Evolutionary conservation across 35 echinoderm and acorn worm species (phyloP), one percentile per base, ranked within the genome.

Genomic region (Diadema setosum): DNA sequence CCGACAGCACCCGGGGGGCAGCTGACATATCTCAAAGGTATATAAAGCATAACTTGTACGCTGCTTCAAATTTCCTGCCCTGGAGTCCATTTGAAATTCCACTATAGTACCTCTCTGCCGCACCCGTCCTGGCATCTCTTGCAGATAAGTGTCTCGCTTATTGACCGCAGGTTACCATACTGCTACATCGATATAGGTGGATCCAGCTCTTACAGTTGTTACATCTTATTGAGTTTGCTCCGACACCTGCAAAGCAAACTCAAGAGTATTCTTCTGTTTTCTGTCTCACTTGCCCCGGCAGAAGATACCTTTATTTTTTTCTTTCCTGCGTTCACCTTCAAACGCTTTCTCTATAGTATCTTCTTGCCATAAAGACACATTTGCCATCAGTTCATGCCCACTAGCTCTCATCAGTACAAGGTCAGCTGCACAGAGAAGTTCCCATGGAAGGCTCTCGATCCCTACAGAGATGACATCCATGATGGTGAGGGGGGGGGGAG

Each of bases 321-420:
- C 84, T 86, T 86, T 60, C 56, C 55, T 4, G 58, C 37, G 42
- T 86, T 86, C 24, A 86, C 58, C 59, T 86, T 86, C 58, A 86
- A 39, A 17, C 84, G 27, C n/a, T 86, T 86, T 4, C 23, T 34
- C 20, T 65, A 25, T 55, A 86, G 39, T 20, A n/a, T 39, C 24
- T 34, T 12, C 73, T 7, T 78, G 7, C 73, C 73, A 78, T 34
- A 20, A 35, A 12, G 3, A 6, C 84, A 67, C 41, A 32, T 86
- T 86, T 42, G n/a, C 58, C 50, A 58, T 21, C 31, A 69, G 58
- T 60, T 67, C 31, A 31, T 67, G 11, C 58, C 25, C 41, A 65
- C 25, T 86, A 20, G 32, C 59, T 64, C 57, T 61, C 16, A 70
- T 86, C 55, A 86, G 60, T 34, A 67, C 57, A 15, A 86, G 58